These are phyloP conservation scores for Mercenaria mercenaria DNA, from an alignment of 1,140 invertebrate genomes.

Conservation along the genomic window DNA sequence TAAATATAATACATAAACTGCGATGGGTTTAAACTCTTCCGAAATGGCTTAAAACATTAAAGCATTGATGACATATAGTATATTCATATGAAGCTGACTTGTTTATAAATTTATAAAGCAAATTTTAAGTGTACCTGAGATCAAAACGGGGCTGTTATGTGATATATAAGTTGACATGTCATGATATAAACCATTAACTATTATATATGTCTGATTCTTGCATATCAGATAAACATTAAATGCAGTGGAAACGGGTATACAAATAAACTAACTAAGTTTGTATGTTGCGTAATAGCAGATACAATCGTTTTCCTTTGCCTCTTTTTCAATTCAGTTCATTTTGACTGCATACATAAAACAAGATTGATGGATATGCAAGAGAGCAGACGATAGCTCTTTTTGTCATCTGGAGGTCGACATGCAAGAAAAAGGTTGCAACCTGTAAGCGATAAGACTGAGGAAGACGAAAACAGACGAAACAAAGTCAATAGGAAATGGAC, in stretches of 20 bases:
- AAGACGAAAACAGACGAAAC: neutral
- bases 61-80: too few species aligned
- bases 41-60: too few species aligned
- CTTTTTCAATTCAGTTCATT: slow-evolving; percentile 13
- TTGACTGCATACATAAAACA: slow-evolving; percentile 39
- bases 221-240: slow-evolving; percentile 42
- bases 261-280: neutral
- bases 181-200: slow-evolving; percentile 27
- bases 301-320: neutral
- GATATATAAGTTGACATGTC: slow-evolving; percentile 19
- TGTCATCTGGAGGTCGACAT: slow-evolving; percentile 33
- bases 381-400: slow-evolving; percentile 35
- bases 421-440: slow-evolving; percentile 14
- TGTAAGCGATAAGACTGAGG: slow-evolving; percentile 12
- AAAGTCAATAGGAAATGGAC: neutral
- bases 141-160: neutral
- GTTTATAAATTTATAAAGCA: neutral
- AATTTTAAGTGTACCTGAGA: neutral
- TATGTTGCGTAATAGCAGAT: neutral
- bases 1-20: neutral
- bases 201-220: slow-evolving; percentile 16
- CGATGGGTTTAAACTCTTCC: neutral
- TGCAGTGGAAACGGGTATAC: neutral
- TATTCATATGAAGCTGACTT: too few species aligned
- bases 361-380: slow-evolving; percentile 33